These are phyloP conservation scores for Mesorhabditis spiculigera DNA, from an alignment of 2,888 invertebrate species.

Conservation along the genomic window DNA sequence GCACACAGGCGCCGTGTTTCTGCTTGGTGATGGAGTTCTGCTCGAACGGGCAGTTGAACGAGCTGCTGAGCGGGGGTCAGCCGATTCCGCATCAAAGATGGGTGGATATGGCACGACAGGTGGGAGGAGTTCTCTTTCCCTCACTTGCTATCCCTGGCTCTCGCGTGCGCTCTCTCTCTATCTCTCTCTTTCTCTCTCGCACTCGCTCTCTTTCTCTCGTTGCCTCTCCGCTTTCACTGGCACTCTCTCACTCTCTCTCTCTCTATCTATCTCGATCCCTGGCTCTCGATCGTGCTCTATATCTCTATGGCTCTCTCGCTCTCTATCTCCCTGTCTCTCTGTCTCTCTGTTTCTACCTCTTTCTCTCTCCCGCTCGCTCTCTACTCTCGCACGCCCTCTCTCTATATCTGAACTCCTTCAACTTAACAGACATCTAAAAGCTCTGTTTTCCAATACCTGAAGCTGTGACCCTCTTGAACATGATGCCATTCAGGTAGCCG, in stretches of 20 bases:
- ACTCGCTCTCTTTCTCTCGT: too few species aligned
- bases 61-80: conserved; percentile 60
- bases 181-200: too few species aligned
- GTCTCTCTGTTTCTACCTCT: too few species aligned
- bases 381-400: neutral
- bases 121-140: neutral
- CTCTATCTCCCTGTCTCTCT: neutral
- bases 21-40: conserved; percentile 98
- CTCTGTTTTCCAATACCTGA: neutral
- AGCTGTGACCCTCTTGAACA: conserved; percentile 41
- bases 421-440: neutral
- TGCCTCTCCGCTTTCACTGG: too few species aligned
- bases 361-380: too few species aligned
- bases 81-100: neutral
- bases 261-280: too few species aligned
- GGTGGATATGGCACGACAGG: neutral
- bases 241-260: too few species aligned
- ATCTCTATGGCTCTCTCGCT: too few species aligned
- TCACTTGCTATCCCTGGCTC: too few species aligned
- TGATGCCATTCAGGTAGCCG: conserved; percentile 84
- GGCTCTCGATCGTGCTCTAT: too few species aligned
- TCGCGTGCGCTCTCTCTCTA: too few species aligned
- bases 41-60: conserved; percentile 87
- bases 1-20: conserved; percentile 83
- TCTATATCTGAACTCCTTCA: neutral